These are phyloP conservation scores for Cepaea hortensis DNA, from an alignment of 2,888 invertebrate species.

Conservation along the genomic window DNA sequence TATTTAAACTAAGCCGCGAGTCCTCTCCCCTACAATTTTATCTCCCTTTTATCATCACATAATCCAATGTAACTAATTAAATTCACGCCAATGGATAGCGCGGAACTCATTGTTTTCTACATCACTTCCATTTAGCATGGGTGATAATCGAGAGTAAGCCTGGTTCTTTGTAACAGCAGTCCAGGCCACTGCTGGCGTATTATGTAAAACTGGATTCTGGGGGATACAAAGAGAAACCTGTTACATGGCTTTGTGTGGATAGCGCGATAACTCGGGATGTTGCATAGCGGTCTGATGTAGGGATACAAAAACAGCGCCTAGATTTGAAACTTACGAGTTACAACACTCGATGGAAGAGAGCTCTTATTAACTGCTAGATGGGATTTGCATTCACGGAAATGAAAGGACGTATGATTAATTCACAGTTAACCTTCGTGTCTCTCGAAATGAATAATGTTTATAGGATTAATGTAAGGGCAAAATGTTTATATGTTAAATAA, in stretches of 20 bases:
- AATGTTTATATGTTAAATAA: no score
- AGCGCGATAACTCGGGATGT: neutral
- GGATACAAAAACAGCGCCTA: neutral
- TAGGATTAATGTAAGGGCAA: no score
- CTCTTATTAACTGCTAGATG: no score
- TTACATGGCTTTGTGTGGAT: slow-evolving; percentile 9
- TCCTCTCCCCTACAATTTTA: neutral
- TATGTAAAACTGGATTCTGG: neutral
- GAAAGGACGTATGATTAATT: no score
- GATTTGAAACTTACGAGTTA: no score
- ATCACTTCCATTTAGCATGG: neutral
- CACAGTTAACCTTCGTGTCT: no score
- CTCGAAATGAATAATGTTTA: no score
- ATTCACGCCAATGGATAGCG: neutral
- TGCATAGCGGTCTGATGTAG: neutral
- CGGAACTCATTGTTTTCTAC: neutral
- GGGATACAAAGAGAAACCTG: neutral
- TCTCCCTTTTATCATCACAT: neutral
- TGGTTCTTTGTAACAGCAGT: neutral
- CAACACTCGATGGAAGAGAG: no score
- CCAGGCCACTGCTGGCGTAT: neutral
- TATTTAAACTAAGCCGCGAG: neutral
- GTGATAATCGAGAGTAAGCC: neutral
- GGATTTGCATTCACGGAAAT: no score
- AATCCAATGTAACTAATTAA: neutral